These are phyloP conservation scores for Drosophila nr. perissopoda DNA, from an alignment of 2,888 invertebrate genomes.

Conservation along the genomic window DNA sequence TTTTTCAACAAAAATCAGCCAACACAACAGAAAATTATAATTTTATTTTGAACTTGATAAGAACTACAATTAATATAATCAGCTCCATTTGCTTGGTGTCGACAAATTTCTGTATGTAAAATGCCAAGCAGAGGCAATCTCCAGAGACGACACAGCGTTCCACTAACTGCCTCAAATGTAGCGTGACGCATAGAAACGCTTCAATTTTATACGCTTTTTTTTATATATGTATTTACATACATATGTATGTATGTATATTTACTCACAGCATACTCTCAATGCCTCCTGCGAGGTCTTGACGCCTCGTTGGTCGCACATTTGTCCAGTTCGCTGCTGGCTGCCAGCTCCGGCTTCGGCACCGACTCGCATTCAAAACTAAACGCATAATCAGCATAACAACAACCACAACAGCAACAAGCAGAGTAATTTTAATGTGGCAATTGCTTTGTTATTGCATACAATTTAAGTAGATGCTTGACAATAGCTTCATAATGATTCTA, in stretches of 20 bases:
- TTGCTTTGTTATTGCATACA: constrained; percentile 40
- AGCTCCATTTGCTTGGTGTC: constrained; percentile 58
- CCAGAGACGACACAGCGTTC: constrained; percentile 32
- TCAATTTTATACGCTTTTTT: constrained; percentile 44
- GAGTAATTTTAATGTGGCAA: constrained; percentile 62
- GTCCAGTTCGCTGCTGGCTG: constrained; percentile 48
- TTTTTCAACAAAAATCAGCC: neutral
- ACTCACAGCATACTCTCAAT: constrained; percentile 55
- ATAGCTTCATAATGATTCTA: constrained; percentile 41
- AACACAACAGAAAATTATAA: neutral
- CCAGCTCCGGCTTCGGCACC: constrained; percentile 6
- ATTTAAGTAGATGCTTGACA: constrained; percentile 46
- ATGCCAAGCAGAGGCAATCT: constrained; percentile 46
- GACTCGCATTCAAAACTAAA: constrained; percentile 31
- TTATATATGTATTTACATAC: constrained; percentile 2
- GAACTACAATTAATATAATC: neutral
- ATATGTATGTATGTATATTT: constrained; percentile 20
- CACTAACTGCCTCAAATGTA: constrained; percentile 66
- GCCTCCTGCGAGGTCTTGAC: constrained; percentile 54
- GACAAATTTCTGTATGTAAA: constrained; percentile 57
- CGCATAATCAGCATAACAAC: constrained; percentile 29
- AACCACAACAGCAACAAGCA: constrained; percentile 25
- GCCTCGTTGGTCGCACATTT: constrained; percentile 68
- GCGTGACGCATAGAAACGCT: constrained; percentile 70
- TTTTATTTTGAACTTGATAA: neutral